Evolutionary conservation across 2,113 vertebrate species (phyloP).

Genomic region (Anoplopoma fimbria): DNA sequence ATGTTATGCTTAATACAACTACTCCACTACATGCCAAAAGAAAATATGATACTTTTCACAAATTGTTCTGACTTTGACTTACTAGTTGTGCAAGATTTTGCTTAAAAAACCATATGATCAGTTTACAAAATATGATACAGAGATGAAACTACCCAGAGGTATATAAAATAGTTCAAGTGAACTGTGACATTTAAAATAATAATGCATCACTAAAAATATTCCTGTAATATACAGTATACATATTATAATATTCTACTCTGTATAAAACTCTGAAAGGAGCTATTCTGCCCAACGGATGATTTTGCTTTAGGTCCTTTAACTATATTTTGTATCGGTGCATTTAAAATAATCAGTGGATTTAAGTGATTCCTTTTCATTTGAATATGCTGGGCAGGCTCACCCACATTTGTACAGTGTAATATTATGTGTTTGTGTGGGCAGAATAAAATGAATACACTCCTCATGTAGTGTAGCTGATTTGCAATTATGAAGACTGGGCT

Average conservation of each 20-base stretch:
- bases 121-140: background rate
- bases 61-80: background rate
- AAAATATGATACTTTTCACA: background rate
- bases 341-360: too few species aligned
- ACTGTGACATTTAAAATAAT: background rate
- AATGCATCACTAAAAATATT: background rate
- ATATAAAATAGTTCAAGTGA: background rate
- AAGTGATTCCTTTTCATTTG: too few species aligned
- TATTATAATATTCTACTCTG: background rate
- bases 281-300: background rate
- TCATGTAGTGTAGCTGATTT: background rate
- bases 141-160: background rate
- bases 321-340: too few species aligned
- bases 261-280: background rate
- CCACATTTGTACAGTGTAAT: too few species aligned
- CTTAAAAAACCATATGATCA: background rate
- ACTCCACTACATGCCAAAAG: background rate
- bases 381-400: too few species aligned
- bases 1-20: background rate
- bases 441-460: background rate
- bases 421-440: too few species aligned
- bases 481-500: background rate
- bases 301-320: background rate
- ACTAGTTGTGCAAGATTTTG: background rate
- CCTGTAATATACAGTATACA: background rate